Evolutionary conservation across 2,797 vertebrate genomes (phyloP).

Genomic region (Gallinago solitaria): DNA sequence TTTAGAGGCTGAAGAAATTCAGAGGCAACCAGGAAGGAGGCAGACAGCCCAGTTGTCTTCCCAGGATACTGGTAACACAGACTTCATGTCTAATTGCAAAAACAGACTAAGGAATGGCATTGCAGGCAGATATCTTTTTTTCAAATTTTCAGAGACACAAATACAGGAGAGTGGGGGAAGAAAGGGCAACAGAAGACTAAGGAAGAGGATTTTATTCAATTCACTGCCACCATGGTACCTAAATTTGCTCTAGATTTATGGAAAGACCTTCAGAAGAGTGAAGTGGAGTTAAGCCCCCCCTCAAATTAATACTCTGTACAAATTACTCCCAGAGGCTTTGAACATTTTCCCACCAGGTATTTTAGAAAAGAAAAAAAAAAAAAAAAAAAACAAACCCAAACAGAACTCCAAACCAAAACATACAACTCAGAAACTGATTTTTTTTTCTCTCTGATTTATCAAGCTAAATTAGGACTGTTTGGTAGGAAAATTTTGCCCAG

Average conservation of each 20-base stretch:
- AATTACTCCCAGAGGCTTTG: not conserved
- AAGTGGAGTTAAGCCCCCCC: not conserved
- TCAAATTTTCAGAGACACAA: not conserved
- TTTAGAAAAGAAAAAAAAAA: not conserved
- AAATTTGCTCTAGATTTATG: not conserved
- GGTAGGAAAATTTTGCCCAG: not conserved
- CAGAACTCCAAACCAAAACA: not conserved
- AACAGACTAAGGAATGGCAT: not conserved
- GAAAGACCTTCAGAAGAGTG: not conserved
- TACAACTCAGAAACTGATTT: not conserved
- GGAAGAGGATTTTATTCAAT: not conserved
- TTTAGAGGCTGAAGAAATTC: conserved; percentile 47
- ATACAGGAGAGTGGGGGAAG: not conserved
- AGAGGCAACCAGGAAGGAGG: conserved; percentile 47
- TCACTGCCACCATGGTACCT: not conserved
- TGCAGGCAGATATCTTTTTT: not conserved
- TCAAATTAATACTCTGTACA: not conserved
- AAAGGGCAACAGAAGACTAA: not conserved
- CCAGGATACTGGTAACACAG: conserved; percentile 3
- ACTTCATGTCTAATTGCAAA: conserved; percentile 27
- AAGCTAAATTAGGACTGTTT: conserved; percentile 13
- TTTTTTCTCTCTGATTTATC: not conserved
- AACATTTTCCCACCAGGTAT: not conserved
- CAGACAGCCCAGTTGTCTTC: conserved; percentile 18
- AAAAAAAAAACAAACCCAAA: no score